phyloP scores from a whole-genome alignment of 2,888 invertebrate genomes.

The Cactoblastis cactorum region DNA sequence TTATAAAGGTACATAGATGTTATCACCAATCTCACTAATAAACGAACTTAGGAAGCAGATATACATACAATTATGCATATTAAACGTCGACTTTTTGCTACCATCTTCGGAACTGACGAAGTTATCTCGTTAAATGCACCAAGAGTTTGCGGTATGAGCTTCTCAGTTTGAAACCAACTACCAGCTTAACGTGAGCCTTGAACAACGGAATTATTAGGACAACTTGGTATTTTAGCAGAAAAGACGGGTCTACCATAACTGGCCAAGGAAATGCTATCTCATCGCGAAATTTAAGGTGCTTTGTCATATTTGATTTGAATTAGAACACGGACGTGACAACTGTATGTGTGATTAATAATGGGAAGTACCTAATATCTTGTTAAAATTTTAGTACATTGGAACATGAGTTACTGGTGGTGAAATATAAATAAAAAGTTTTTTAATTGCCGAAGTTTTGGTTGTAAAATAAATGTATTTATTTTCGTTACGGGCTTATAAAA shows the following conservation, averaged over 20 bases:
- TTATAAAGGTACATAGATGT: no score
- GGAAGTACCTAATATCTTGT: constrained; percentile 5
- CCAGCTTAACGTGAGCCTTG: constrained; percentile 34
- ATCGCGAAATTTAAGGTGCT: constrained; percentile 37
- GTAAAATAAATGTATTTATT: no score
- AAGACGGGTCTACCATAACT: constrained; percentile 27
- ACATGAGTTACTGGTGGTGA: not conserved
- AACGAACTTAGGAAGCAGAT: not conserved
- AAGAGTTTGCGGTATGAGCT: constrained; percentile 52
- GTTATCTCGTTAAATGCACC: constrained; percentile 71
- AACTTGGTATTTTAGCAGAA: constrained; percentile 14
- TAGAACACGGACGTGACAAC: constrained; percentile 17
- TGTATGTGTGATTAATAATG: constrained; percentile 18
- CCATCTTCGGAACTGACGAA: constrained; percentile 48
- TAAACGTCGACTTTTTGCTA: constrained; percentile 46
- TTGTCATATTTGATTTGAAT: constrained; percentile 37
- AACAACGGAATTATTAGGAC: constrained; percentile 21
- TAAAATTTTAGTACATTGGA: not conserved
- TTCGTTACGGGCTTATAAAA: no score
- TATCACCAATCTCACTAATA: not conserved
- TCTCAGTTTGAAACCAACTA: constrained; percentile 38
- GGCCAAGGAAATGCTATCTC: constrained; percentile 30
- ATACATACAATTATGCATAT: constrained; percentile 11
- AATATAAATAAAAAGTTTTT: not conserved
- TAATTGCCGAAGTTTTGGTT: not conserved